Evolutionary conservation across 2,888 invertebrate species (phyloP), one percentile per base, ranked within the genome.

Genomic region (Conistra vaccinii): DNA sequence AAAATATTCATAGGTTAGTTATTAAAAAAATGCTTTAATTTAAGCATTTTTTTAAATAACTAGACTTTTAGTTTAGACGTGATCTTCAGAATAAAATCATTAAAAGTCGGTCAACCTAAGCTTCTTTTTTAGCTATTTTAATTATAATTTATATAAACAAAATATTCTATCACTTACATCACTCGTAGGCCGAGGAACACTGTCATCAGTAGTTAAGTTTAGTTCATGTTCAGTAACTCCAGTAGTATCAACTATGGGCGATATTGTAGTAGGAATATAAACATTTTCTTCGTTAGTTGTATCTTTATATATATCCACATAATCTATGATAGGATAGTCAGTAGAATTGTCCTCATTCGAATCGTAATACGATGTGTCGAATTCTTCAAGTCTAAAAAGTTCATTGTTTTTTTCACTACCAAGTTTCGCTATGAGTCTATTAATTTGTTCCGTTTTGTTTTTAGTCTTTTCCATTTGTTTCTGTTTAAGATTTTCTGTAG

Each of bases 241-340:
- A 20, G 60, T 63, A 7, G 6, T 57, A 48, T 76, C 57, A 42
- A 45, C 1, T 10, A 42, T 32, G 7, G 69, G 32, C 0, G 51
- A 23, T 23, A 29, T 12, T 51, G 85, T 77, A 10, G 85, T 78
- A 39, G 83, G 66, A 39, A 85, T 84, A 45, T 92, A 92, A 2
- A 89, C 75, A 32, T 89, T 81, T 60, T 91, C 89, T 87, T 95
- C 95, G 76, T 94, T 93, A 0, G 94, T 95, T 0, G 94, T 95
- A 72, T 96, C 95, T 85, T 95, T 95, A 73, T 95, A 96, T 17
- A 94, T 73, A 14, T 95, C 95, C 69, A 95, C 78, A 76, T 96
- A 96, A 82, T 96, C 95, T 62, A 95, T 89, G 1, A 91, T 89
- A 0, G 93, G 93, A 80, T 96, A 96, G 85, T 96, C 96, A 3